Conservation (phyloP, 1,140 invertebrate species). For the Drosophila repletoides region DNA sequence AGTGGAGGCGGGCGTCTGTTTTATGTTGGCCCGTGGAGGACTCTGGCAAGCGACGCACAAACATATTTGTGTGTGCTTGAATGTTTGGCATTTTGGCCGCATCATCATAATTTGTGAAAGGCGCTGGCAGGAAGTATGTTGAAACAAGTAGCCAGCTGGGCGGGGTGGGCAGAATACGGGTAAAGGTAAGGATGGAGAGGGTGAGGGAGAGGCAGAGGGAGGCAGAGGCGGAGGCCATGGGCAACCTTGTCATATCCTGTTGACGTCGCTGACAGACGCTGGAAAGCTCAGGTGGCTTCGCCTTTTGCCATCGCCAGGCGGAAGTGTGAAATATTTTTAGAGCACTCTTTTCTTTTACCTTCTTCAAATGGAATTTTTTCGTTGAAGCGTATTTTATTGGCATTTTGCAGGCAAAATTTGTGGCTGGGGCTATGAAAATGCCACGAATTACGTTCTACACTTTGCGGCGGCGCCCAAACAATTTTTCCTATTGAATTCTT, state of each 20-base stretch:
- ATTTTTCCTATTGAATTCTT: conserved; percentile 26
- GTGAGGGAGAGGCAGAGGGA: neutral
- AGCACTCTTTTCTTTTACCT: conserved; percentile 33
- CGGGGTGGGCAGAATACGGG: too few relatives aligned
- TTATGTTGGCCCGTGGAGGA: conserved; percentile 34
- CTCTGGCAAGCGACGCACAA: conserved; percentile 20
- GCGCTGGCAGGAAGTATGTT: conserved; percentile 59
- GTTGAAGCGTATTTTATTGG: conserved; percentile 72
- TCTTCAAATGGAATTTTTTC: conserved; percentile 68
- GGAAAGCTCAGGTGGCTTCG: conserved; percentile 33
- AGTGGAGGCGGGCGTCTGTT: conserved; percentile 19
- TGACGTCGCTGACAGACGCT: conserved; percentile 53
- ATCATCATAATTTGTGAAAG: conserved; percentile 63
- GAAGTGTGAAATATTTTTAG: conserved; percentile 75
- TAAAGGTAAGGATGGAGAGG: too few relatives aligned
- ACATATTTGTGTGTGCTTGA: conserved; percentile 27
- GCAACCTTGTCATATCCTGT: conserved; percentile 74
- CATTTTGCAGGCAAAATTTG: conserved; percentile 70
- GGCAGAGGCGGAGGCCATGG: conserved; percentile 15
- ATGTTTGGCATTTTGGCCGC: conserved; percentile 46
- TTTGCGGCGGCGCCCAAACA: conserved; percentile 10
- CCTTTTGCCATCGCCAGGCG: conserved; percentile 13
- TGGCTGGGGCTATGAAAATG: conserved; percentile 59
- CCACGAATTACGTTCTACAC: conserved; percentile 29
- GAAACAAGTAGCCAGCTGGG: conserved; percentile 29